Base-by-base conservation (phyloP, 2,797 vertebrate species). In the Brachyalestes nurse region DNA sequence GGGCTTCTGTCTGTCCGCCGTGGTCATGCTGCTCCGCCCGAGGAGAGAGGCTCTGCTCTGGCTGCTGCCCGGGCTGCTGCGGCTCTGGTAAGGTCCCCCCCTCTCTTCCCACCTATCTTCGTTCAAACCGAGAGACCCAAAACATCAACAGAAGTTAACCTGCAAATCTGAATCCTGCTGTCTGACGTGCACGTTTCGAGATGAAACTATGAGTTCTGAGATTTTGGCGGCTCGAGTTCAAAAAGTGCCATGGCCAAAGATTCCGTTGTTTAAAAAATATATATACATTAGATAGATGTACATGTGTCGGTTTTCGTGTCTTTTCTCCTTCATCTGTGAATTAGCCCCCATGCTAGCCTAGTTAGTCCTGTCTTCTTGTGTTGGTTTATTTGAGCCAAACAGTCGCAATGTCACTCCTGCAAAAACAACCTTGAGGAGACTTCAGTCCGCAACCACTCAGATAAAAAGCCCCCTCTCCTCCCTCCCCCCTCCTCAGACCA, bases 21-120 rank as follows among this genome's bases (percentile, higher is more conserved):
- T 83, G 84, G 80, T 70, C 75, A 40, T 79, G 80, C 80, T 84
- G 86, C 84, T 86, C 19, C 76, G 72, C 60, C 85, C 77, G 79
- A 87, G 89, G 79, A 88, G 51, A 91, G 85, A 86, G 70, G 87
- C 91, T 83, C 87, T 86, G 62, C 85, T 88, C 38, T 92, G 92
- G 90, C 79, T 93, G 79, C 84, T 93, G 51, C 51, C 87, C 34
- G 90, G 89, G 60, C 75, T 93, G 19, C 87, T 94, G n/a, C 90
- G 91, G 84, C 84, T 92, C 49, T 91, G 93, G 93, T 94, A 85
- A 93, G 34, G 93, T 91, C 81, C 34, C 61, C 16, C 45, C 12
- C 12, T 47, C 45, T 12, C 45, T 47, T 8, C 45, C 45, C 34
- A 34, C 34, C 34, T n/a, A n/a, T 2, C 61, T 64, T 34, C 61